Conservation (phyloP, 1,140 invertebrate genomes). For the Aradophagus sp. region DNA sequence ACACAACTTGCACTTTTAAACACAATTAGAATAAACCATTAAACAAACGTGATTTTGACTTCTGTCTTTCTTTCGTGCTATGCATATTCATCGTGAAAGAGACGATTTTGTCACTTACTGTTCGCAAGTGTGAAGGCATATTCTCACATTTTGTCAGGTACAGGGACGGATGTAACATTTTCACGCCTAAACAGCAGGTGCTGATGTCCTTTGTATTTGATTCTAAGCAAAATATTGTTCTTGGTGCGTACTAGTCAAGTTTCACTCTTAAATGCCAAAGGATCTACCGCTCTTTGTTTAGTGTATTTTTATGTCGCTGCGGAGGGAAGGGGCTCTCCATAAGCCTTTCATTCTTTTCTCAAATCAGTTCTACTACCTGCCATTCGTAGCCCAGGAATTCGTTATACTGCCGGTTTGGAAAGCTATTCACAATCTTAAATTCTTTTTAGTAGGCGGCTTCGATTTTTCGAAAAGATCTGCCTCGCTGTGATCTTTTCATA, state of each 20-base stretch:
- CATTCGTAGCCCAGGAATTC: conserved; percentile 50
- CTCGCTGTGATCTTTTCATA: conserved; percentile 44
- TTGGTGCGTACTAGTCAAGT: conserved; percentile 55
- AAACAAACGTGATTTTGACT: background rate
- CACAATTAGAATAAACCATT: background rate
- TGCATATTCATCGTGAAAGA: conserved; percentile 4
- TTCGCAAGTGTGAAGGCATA: conserved; percentile 35
- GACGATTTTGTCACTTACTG: conserved; percentile 21
- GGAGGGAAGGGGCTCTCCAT: conserved; percentile 47
- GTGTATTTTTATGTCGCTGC: conserved; percentile 64
- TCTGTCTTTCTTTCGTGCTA: background rate
- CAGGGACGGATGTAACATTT: conserved; percentile 55
- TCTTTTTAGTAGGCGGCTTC: conserved; percentile 51
- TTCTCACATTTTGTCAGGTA: conserved; percentile 51
- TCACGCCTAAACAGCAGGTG: conserved; percentile 65
- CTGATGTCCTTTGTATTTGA: conserved; percentile 57
- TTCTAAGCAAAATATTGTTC: conserved; percentile 71
- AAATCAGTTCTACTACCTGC: conserved; percentile 55
- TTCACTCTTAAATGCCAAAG: conserved; percentile 56
- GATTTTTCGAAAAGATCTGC: conserved; percentile 42
- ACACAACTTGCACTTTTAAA: too few relatives aligned
- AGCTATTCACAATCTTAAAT: conserved; percentile 49
- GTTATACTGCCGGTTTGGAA: conserved; percentile 49
- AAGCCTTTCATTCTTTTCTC: conserved; percentile 66
- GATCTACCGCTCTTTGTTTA: conserved; percentile 58